Percentiles rank a stretch among this genome's conserved stretches.
These are phyloP conservation scores for Picathartes gymnocephalus DNA, from an alignment of 2,113 vertebrate species.

Conservation along the genomic window DNA sequence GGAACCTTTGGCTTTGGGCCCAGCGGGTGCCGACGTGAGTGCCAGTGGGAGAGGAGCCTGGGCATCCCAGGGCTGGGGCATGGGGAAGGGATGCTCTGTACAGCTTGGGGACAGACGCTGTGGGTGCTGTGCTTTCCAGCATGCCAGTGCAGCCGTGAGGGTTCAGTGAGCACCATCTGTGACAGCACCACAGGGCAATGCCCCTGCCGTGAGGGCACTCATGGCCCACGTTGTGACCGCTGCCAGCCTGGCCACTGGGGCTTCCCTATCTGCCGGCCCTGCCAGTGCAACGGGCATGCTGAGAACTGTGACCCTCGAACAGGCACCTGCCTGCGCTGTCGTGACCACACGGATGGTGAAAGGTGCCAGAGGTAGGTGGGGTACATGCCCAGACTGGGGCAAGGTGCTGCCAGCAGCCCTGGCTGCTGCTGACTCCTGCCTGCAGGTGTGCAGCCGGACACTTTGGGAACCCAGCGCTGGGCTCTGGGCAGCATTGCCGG, in stretches of 20 bases:
- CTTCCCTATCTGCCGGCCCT: constrained; percentile 86
- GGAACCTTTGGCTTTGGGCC: constrained; percentile 92
- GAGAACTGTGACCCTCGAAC: constrained; percentile 83
- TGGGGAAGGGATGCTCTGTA: not conserved
- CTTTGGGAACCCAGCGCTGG: constrained; percentile 86
- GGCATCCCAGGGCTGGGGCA: not conserved
- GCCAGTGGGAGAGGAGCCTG: not conserved
- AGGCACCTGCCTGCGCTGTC: constrained; percentile 84
- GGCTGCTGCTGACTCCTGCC: not conserved
- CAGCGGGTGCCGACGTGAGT: constrained; percentile 84
- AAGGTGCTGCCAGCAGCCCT: not conserved
- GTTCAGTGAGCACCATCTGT: constrained; percentile 81
- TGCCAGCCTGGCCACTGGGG: constrained; percentile 93
- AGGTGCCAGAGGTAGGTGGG: constrained; percentile 84
- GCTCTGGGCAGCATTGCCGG: constrained; percentile 82
- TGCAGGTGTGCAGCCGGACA: constrained; percentile 83
- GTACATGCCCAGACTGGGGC: not conserved
- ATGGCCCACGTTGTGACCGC: constrained; percentile 82
- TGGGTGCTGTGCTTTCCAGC: constrained; percentile 64
- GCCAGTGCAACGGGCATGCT: constrained; percentile 86
- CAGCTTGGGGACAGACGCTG: rapidly evolving
- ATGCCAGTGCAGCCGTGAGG: constrained; percentile 87
- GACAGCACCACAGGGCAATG: constrained; percentile 86
- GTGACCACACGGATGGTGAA: constrained; percentile 85
- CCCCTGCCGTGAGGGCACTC: constrained; percentile 82